Percentiles rank a stretch among this genome's conserved stretches.
phyloP scores from a whole-genome alignment of 2,797 vertebrate genomes.

The Trachops cirrhosus region DNA sequence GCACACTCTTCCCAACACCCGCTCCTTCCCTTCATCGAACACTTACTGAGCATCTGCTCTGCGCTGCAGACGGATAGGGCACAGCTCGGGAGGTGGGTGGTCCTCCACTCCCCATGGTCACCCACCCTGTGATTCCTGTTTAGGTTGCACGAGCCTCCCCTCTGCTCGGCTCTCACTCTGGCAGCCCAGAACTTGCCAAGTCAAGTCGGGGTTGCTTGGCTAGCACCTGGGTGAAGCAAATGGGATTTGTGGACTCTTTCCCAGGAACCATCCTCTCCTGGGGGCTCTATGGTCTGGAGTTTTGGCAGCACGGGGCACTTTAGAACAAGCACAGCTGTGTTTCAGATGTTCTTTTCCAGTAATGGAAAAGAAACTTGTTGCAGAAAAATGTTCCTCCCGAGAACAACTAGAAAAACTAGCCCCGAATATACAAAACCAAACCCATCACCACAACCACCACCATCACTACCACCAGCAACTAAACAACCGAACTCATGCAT shows the following conservation, averaged over 20 bases:
- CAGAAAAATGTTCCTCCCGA: neutral
- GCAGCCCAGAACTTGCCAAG: neutral
- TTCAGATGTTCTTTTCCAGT: constrained; percentile 20
- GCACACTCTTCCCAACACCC: neutral
- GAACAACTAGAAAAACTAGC: neutral
- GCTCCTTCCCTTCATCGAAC: neutral
- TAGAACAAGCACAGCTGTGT: neutral
- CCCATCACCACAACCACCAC: neutral
- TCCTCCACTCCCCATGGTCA: no score
- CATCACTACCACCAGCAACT: neutral
- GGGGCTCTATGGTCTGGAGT: neutral
- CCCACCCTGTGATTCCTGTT: neutral
- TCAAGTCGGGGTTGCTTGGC: neutral
- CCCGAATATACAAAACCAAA: neutral
- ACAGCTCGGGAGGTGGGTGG: neutral
- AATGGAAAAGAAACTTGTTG: constrained; percentile 13
- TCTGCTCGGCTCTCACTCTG: neutral
- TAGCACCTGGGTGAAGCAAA: neutral
- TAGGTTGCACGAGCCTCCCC: neutral
- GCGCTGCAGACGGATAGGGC: neutral
- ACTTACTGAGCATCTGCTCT: neutral
- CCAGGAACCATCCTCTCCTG: neutral
- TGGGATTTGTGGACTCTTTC: constrained; percentile 37
- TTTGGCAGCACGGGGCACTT: neutral
- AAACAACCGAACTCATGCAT: neutral